Conservation (phyloP, 2,888 invertebrate species). For the Bellardia pandia region DNA sequence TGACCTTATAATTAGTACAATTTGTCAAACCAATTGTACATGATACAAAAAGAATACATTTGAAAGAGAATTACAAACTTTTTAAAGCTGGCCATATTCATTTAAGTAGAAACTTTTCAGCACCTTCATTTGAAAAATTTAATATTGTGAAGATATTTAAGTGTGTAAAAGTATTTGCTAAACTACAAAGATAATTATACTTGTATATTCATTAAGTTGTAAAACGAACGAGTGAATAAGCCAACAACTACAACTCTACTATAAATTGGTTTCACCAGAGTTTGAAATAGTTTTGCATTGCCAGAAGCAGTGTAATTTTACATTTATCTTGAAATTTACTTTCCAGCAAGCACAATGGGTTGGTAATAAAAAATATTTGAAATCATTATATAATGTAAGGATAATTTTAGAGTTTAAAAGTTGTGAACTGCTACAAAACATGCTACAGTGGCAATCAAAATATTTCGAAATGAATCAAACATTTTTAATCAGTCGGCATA, state of each 20-base stretch:
- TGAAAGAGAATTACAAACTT: neutral
- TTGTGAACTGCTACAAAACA: too few relatives aligned
- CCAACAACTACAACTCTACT: neutral
- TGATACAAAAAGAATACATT: constrained; percentile 10
- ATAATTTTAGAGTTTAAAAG: too few relatives aligned
- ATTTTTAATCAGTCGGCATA: too few relatives aligned
- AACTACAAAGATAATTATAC: neutral
- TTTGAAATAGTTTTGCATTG: neutral
- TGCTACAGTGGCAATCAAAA: too few relatives aligned
- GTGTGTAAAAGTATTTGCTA: neutral
- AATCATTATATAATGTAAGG: neutral
- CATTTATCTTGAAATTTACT: constrained; percentile 15
- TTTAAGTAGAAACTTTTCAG: neutral
- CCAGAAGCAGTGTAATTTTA: constrained; percentile 10
- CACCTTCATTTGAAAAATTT: neutral
- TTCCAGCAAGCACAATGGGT: constrained; percentile 1
- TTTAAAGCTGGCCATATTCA: neutral
- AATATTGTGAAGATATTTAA: neutral
- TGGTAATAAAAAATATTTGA: too few relatives aligned
- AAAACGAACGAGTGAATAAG: neutral
- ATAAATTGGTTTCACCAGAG: neutral
- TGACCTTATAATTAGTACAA: constrained; percentile 8
- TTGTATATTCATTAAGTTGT: neutral
- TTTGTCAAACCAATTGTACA: neutral
- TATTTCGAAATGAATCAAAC: too few relatives aligned